phyloP scores from a whole-genome alignment of 2,113 vertebrate genomes.

The Ammodytes dubius region DNA sequence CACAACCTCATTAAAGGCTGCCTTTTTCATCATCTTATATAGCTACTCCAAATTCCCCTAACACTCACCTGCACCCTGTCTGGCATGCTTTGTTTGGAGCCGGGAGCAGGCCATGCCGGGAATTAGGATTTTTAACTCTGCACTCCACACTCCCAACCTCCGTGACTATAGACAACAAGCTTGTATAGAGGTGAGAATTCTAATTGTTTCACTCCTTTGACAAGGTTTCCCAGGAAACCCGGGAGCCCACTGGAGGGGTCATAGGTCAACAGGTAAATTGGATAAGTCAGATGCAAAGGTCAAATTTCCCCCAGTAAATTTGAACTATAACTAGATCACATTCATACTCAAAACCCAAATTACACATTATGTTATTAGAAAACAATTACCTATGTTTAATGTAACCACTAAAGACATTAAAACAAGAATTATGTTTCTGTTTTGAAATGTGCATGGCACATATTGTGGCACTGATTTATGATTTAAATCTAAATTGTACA shows the following conservation, averaged over 20 bases:
- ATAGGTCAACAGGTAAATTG: constrained; percentile 6
- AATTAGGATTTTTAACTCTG: neutral
- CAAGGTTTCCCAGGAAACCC: constrained; percentile 1
- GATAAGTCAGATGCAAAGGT: neutral
- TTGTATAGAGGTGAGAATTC: neutral
- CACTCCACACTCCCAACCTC: neutral
- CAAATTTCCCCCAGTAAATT: neutral
- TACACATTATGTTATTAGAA: neutral
- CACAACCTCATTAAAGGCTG: constrained; percentile 17
- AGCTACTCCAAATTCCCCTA: constrained; percentile 13
- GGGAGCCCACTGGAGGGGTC: neutral
- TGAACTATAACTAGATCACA: neutral
- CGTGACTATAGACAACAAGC: neutral
- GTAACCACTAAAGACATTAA: neutral
- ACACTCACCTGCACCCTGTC: neutral
- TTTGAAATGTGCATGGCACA: neutral
- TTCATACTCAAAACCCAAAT: neutral
- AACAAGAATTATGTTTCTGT: neutral
- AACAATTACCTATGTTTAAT: neutral
- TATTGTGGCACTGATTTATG: neutral
- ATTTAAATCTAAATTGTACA: neutral
- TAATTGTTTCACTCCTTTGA: neutral
- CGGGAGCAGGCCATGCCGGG: neutral
- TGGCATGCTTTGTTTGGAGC: constrained; percentile 1
- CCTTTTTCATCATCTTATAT: constrained; percentile 12